A percentile compares a stretch with the other conserved stretches of the same genome.
Conservation (phyloP, 2,888 invertebrate genomes). For the Acrobasis repandana region DNA sequence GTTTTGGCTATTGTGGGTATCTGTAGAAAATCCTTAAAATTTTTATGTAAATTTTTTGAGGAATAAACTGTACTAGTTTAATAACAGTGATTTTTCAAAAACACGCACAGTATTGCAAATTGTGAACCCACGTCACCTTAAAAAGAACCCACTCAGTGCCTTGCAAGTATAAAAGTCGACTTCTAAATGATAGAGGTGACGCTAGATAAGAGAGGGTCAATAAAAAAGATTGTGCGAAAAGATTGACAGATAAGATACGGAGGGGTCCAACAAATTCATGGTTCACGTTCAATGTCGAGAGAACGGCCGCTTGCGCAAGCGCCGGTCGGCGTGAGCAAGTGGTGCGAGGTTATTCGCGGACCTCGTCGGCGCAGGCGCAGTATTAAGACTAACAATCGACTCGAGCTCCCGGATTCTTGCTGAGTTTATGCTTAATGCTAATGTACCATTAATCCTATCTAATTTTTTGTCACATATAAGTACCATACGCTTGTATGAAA, state of each 20-base stretch:
- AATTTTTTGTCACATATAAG: too few relatives aligned
- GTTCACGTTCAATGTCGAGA: slow-evolving; percentile 77
- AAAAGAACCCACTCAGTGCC: background rate
- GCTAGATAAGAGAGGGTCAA: slow-evolving; percentile 4
- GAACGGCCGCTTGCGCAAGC: slow-evolving; percentile 65
- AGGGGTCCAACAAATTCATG: slow-evolving; percentile 35
- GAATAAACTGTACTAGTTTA: too few relatives aligned
- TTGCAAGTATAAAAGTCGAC: background rate
- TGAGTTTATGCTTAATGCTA: background rate
- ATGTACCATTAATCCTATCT: too few relatives aligned
- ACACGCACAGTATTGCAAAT: too few relatives aligned
- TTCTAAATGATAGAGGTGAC: slow-evolving; percentile 9
- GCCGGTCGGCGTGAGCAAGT: slow-evolving; percentile 47
- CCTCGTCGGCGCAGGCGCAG: slow-evolving; percentile 46
- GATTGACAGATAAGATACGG: background rate
- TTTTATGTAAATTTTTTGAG: too few relatives aligned
- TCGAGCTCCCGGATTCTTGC: background rate
- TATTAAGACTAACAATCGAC: slow-evolving; percentile 23
- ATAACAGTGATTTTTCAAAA: too few relatives aligned
- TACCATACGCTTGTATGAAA: too few relatives aligned
- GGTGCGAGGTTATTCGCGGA: slow-evolving; percentile 75
- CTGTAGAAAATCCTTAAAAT: too few relatives aligned
- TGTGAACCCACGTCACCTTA: too few relatives aligned
- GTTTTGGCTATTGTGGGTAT: too few relatives aligned
- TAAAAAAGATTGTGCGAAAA: background rate